These are phyloP conservation scores for Grammomys surdaster DNA, from an alignment of 2,113 vertebrate genomes.

Conservation along the genomic window DNA sequence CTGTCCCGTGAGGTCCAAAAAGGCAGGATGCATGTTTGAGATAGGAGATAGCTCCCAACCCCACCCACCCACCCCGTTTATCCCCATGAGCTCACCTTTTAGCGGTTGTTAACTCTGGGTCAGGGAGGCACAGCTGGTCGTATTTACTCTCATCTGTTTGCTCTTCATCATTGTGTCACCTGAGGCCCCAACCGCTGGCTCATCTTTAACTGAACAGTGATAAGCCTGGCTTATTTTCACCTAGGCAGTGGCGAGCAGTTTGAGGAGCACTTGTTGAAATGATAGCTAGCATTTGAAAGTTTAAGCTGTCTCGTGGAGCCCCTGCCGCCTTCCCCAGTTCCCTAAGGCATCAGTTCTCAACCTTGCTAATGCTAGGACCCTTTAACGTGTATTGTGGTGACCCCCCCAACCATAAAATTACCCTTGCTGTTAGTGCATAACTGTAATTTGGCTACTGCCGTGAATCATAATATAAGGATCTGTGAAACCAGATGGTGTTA, in stretches of 20 bases:
- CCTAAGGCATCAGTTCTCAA: not conserved
- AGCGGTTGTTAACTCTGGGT: not conserved
- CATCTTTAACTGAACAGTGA: not conserved
- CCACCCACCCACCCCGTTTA: not conserved
- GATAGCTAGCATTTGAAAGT: not conserved
- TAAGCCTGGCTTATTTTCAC: not conserved
- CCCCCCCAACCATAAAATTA: too few species aligned
- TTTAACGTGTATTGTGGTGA: not conserved
- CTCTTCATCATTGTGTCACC: not conserved
- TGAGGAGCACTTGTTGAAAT: not conserved
- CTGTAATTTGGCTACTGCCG: not conserved
- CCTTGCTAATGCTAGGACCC: not conserved
- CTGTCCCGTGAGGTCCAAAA: not conserved
- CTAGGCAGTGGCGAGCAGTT: not conserved
- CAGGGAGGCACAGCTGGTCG: not conserved
- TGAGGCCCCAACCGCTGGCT: not conserved
- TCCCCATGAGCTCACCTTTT: not conserved
- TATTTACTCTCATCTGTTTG: not conserved
- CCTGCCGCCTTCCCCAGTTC: not conserved
- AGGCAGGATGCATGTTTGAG: not conserved
- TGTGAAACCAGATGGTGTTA: not conserved
- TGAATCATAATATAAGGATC: not conserved
- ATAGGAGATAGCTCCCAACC: not conserved
- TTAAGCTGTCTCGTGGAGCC: not conserved
- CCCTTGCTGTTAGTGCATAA: not conserved